Percentiles rank a stretch among this genome's conserved stretches.
Evolutionary conservation across 2,797 vertebrate genomes (phyloP).

Genomic region (Pangasius krempfi): DNA sequence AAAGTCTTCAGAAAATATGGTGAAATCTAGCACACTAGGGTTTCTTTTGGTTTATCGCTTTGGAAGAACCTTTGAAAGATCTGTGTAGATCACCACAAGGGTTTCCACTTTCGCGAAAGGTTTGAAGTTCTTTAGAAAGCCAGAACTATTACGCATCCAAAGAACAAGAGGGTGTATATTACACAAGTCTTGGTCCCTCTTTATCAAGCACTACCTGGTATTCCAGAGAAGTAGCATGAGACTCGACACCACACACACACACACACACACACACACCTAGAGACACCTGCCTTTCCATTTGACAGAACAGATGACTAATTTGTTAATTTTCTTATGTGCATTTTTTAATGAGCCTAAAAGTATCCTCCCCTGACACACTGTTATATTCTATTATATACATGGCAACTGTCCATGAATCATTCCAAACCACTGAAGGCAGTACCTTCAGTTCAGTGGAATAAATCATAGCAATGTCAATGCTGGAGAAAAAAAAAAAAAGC

Average conservation of each 20-base stretch:
- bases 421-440: slow-evolving; percentile 63
- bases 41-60: slow-evolving; percentile 1
- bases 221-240: slow-evolving; percentile 69
- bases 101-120: neutral
- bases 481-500: neutral
- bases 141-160: neutral
- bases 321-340: slow-evolving; percentile 64
- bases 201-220: slow-evolving; percentile 62
- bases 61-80: neutral
- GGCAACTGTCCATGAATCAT: slow-evolving; percentile 58
- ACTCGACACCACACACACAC: slow-evolving; percentile 38
- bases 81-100: neutral
- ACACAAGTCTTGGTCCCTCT: slow-evolving; percentile 55
- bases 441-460: slow-evolving; percentile 55
- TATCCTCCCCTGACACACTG: slow-evolving; percentile 64
- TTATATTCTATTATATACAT: slow-evolving; percentile 51
- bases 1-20: neutral
- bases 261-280: slow-evolving; percentile 39
- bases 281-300: slow-evolving; percentile 53
- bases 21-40: neutral
- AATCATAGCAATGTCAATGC: slow-evolving; percentile 70
- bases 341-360: slow-evolving; percentile 62
- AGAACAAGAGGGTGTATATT: neutral
- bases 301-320: slow-evolving; percentile 71
- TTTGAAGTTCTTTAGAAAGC: neutral